Evolutionary conservation across 2,113 vertebrate species (phyloP).

Genomic region (Tympanuchus pallidicinctus): DNA sequence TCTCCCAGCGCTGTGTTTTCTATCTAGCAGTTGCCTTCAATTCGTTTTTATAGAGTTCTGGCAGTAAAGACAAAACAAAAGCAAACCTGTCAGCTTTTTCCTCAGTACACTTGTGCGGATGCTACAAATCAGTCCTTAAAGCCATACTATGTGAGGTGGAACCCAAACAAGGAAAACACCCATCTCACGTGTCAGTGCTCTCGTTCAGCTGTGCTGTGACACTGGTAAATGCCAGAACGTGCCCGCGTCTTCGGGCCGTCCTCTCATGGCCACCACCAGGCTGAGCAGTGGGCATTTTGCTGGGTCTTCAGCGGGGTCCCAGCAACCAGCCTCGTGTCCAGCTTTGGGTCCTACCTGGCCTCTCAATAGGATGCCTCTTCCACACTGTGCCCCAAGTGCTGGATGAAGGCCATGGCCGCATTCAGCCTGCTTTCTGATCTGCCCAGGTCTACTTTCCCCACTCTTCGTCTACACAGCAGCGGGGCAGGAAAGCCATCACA

Average conservation of each 20-base stretch:
- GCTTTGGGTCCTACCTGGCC: not conserved
- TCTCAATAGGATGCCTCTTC: not conserved
- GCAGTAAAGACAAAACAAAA: not conserved
- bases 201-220: not conserved
- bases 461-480: accelerated
- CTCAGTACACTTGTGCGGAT: not conserved
- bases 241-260: accelerated
- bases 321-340: not conserved
- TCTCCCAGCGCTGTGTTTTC: constrained; percentile 22
- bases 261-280: not conserved
- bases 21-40: constrained; percentile 35
- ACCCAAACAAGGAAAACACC: not conserved
- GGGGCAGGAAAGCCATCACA: accelerated
- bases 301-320: not conserved
- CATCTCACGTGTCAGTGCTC: not conserved
- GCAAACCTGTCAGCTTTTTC: not conserved
- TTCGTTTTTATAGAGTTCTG: not conserved
- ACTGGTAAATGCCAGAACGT: not conserved
- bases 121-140: not conserved
- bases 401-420: accelerated
- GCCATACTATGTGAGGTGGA: not conserved
- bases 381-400: accelerated
- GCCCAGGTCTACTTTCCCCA: no score
- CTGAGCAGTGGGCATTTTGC: not conserved
- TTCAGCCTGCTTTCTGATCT: not conserved